Evolutionary conservation across 2,797 vertebrate species (phyloP), one percentile per base, ranked within the genome.

Genomic region (Galago senegalensis): DNA sequence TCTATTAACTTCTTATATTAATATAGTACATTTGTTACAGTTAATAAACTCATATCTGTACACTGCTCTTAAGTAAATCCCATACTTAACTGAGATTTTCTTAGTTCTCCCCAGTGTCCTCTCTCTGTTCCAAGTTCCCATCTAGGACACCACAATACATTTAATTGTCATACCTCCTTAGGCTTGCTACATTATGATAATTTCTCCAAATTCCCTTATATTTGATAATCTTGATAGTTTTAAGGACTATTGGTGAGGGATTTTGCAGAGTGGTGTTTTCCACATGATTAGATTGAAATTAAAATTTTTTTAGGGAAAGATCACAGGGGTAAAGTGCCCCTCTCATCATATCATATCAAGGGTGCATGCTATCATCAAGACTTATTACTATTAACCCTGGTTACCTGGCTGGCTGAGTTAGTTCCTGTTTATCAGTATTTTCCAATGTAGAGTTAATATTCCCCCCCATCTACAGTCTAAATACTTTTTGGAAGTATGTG

Each of bases 181-280:
- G 46, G 9, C 4, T 75, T 8, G 37, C 37, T 34, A 13, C 46
- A 7, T 40, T 92, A 5, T 12, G n/a, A 83, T 7, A 60, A 31
- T 60, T 93, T 89, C 58, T 94, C 76, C 56, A 29, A 67, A 8
- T 87, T 85, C 31, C 21, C 49, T 77, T 60, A 12, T 85, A 56
- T 89, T 89, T 81, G 73, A 86, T 81, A 81, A 73, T 18, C 31
- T 63, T 80, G 84, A 75, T 46, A 90, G 58, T 67, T 82, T 65
- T 31, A 40, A 92, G 17, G 34, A 63, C 16, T 18, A 17, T 8
- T 16, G 5, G 31, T 31, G 58, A 96, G 27, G 37, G 20, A 79
- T 82, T 93, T 94, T 46, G 16, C 29, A 92, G 31, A 56, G 67
- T 61, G 40, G 65, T 31, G 10, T 93, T 69, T 84, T 60, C 40